phyloP scores from a whole-genome alignment of 2,888 invertebrate genomes.

The Lumbricus terrestris region DNA sequence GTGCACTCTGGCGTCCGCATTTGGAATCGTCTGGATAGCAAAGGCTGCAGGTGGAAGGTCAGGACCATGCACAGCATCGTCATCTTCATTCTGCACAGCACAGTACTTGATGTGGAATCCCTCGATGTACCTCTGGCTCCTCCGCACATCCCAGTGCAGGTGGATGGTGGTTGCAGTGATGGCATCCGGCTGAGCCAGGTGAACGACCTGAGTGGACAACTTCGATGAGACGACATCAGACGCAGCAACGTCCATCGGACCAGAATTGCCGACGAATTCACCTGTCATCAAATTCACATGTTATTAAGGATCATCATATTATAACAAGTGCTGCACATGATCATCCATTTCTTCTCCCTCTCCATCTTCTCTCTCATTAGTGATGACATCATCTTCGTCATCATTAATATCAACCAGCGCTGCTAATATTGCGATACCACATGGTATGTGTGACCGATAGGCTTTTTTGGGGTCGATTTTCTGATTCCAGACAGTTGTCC shows the following conservation, averaged over 20 bases:
- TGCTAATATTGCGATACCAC: no score
- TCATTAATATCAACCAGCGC: background rate
- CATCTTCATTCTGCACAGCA: slow-evolving; percentile 20
- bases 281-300: background rate
- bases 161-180: slow-evolving; percentile 81
- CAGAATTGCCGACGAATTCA: slow-evolving; percentile 8
- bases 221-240: slow-evolving; percentile 57
- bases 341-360: background rate
- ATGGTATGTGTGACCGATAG: no score
- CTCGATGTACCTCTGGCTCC: slow-evolving; percentile 48
- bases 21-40: slow-evolving; percentile 70
- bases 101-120: slow-evolving; percentile 45
- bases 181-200: slow-evolving; percentile 77
- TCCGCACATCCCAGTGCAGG: slow-evolving; percentile 71
- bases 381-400: background rate
- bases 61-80: slow-evolving; percentile 4
- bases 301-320: background rate
- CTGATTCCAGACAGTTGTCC: no score
- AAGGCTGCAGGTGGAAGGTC: slow-evolving; percentile 61
- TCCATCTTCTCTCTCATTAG: background rate
- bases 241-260: slow-evolving; percentile 32
- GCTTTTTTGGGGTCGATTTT: no score
- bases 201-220: slow-evolving; percentile 72
- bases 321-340: background rate
- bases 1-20: slow-evolving; percentile 39